Evolutionary conservation across 2,797 vertebrate species (phyloP).

Genomic region (Paratrypauchen microcephalus): DNA sequence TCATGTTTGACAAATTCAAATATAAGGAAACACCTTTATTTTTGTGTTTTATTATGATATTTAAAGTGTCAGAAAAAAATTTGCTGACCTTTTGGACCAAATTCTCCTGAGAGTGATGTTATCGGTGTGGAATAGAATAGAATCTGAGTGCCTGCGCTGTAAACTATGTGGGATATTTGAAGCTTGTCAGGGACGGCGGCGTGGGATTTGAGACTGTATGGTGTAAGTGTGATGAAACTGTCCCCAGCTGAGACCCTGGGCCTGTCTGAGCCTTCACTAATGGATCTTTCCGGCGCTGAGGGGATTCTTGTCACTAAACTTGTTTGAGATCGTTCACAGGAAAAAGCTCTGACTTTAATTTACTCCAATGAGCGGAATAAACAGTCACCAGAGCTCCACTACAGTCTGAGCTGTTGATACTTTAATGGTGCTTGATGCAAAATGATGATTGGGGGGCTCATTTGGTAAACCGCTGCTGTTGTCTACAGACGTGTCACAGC

Average conservation of each 20-base stretch:
- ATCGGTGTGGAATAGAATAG: no score
- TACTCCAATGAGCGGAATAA: background rate
- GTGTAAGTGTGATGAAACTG: slow-evolving; percentile 31
- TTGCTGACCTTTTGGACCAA: no score
- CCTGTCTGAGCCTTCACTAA: slow-evolving; percentile 21
- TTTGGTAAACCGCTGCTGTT: background rate
- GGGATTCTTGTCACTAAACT: slow-evolving; percentile 27
- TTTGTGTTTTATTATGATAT: no score
- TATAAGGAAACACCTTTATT: no score
- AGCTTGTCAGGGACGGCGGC: slow-evolving; percentile 25
- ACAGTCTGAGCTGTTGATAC: background rate
- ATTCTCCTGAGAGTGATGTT: no score
- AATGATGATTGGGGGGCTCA: background rate
- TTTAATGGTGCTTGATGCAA: background rate
- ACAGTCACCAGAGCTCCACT: slow-evolving; percentile 4
- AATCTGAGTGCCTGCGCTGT: slow-evolving; percentile 5
- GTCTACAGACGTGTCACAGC: background rate
- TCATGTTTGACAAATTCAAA: no score
- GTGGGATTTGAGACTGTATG: slow-evolving; percentile 22
- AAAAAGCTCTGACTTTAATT: slow-evolving; percentile 1
- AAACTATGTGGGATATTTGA: slow-evolving; percentile 18
- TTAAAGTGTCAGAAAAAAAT: no score
- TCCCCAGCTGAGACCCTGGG: slow-evolving; percentile 33
- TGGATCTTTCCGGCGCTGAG: slow-evolving; percentile 23
- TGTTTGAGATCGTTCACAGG: slow-evolving; percentile 15